A percentile compares a stretch with the other conserved stretches of the same genome.
phyloP scores from a whole-genome alignment of 2,888 invertebrate species.

The Hirtodrosophila confusa region DNA sequence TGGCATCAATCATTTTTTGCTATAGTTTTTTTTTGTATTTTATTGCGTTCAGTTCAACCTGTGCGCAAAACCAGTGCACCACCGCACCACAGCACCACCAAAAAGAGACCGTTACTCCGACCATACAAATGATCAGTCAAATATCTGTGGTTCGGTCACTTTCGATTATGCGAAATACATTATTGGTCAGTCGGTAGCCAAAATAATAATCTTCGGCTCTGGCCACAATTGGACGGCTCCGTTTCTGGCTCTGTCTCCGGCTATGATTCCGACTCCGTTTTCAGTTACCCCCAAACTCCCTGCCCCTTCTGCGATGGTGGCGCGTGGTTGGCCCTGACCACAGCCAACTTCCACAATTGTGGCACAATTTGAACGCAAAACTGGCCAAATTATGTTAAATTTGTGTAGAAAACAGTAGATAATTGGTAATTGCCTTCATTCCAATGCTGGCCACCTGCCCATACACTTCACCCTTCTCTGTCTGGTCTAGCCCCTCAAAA shows the following conservation, averaged over 20 bases:
- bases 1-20: slow-evolving; percentile 76
- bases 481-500: slow-evolving; percentile 3
- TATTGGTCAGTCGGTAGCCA: slow-evolving; percentile 74
- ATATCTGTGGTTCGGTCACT: slow-evolving; percentile 76
- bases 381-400: slow-evolving; percentile 81
- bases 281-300: neutral
- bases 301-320: slow-evolving; percentile 20
- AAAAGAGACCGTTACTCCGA: slow-evolving; percentile 25
- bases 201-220: slow-evolving; percentile 72
- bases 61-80: slow-evolving; percentile 53
- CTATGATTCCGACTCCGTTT: slow-evolving; percentile 1
- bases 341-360: slow-evolving; percentile 79
- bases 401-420: slow-evolving; percentile 81
- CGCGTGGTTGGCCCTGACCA: slow-evolving; percentile 75
- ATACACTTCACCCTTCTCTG: no score
- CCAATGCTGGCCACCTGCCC: slow-evolving; percentile 31
- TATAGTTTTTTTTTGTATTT: slow-evolving; percentile 17
- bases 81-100: slow-evolving; percentile 15
- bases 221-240: slow-evolving; percentile 54
- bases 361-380: slow-evolving; percentile 79
- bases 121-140: slow-evolving; percentile 67
- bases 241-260: neutral
- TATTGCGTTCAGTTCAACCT: slow-evolving; percentile 58
- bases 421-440: slow-evolving; percentile 80
- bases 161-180: slow-evolving; percentile 78